phyloP scores from a whole-genome alignment of 2,113 vertebrate genomes.

The Aspiorhynchus laticeps region DNA sequence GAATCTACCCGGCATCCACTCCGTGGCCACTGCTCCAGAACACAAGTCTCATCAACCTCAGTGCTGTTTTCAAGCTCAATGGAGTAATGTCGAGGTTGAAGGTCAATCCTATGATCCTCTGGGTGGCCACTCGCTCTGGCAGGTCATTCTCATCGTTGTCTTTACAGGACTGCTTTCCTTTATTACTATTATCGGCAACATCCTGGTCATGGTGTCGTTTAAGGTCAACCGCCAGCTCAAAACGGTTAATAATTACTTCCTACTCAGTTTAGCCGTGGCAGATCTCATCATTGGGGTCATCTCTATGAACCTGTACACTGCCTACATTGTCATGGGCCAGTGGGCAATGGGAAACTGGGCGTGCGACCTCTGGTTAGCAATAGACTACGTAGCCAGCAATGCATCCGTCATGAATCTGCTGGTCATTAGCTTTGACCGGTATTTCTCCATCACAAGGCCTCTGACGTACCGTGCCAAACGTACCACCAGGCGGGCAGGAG shows the following conservation, averaged over 20 bases:
- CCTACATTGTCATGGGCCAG: constrained; percentile 92
- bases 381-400: constrained; percentile 97
- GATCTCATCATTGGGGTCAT: constrained; percentile 96
- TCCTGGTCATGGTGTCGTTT: constrained; percentile 93
- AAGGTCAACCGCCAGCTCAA: constrained; percentile 98
- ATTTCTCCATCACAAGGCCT: constrained; percentile 95
- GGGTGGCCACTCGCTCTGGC: constrained; percentile 88
- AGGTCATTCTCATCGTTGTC: constrained; percentile 90
- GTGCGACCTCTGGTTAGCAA: constrained; percentile 93
- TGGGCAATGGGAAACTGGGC: constrained; percentile 94
- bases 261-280: constrained; percentile 92
- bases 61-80: constrained; percentile 46
- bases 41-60: constrained; percentile 66
- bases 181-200: constrained; percentile 93
- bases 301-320: constrained; percentile 96
- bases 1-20: constrained; percentile 69
- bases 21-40: constrained; percentile 68
- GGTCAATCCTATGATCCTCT: constrained; percentile 73
- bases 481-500: constrained; percentile 90
- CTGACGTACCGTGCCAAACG: constrained; percentile 95
- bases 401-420: constrained; percentile 98
- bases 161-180: constrained; percentile 88
- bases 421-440: constrained; percentile 97
- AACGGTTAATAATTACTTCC: constrained; percentile 97
- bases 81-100: constrained; percentile 55